Evolutionary conservation across 2,113 vertebrate species (phyloP).

Genomic region (pig (Sus scrofa)): DNA sequence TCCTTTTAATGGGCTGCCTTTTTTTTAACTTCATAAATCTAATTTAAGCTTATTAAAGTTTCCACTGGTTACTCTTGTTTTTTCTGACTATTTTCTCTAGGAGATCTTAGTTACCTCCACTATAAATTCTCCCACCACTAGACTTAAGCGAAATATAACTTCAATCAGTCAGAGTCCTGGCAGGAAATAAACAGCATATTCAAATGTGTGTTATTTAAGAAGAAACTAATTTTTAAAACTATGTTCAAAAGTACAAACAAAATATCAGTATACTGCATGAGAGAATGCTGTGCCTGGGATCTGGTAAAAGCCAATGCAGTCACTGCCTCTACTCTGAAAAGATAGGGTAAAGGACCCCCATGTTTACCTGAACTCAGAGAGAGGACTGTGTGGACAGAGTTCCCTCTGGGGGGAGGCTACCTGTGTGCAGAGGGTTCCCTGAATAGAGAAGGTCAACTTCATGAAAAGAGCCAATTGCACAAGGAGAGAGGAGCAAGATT

Average conservation of each 20-base stretch:
- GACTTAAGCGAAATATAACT: not conserved
- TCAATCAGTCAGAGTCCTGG: not conserved
- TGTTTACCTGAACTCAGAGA: not conserved
- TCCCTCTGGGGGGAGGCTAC: not conserved
- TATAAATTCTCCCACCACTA: not conserved
- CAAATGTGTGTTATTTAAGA: not conserved
- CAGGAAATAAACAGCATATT: not conserved
- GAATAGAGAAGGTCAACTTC: not conserved
- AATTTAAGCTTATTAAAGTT: not conserved
- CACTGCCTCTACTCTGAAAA: not conserved
- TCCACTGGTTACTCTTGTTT: not conserved
- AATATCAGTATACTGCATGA: not conserved
- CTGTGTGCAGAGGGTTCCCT: not conserved
- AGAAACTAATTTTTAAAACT: not conserved
- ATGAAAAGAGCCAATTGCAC: not conserved
- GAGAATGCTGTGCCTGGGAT: not conserved
- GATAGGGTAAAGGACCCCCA: accelerated
- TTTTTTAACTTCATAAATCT: not conserved
- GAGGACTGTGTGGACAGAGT: accelerated
- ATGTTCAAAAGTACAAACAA: not conserved
- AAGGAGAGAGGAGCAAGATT: not conserved
- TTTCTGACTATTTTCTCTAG: not conserved
- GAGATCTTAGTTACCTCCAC: not conserved
- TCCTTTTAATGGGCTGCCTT: not conserved
- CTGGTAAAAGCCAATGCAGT: not conserved